Base-by-base conservation (phyloP, 2,113 vertebrate species). In the Tachysurus fulvidraco region DNA sequence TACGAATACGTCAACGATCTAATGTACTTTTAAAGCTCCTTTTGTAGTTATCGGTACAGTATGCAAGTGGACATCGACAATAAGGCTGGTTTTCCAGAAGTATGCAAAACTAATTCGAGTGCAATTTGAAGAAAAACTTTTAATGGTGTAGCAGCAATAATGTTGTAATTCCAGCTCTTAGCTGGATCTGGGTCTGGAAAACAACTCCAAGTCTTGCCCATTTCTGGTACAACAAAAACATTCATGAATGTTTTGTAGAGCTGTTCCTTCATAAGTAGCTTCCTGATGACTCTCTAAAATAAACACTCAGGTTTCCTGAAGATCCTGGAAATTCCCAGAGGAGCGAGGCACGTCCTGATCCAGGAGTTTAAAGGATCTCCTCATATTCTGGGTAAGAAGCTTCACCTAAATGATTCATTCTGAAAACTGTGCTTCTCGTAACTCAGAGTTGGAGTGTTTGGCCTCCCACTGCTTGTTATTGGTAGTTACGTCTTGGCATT, bases 291-390 rank as follows among this genome's bases (percentile, higher is more conserved):
- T 83, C 69, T 85, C 59, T 73, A 44, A 59, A 84, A 73, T 54
- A 23, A 23, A 90, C 50, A 30, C 25, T 77, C 85, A 99, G 98
- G 97, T 74, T 96, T 97, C 82, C 88, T 99, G 87, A 98, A 97
- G 94, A 99, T 99, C 94, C 96, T 99, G 91, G 98, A 99, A 93
- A 98, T 99, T 88, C 98, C 98, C 4, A 92, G 94, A 89, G 97
- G 97, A 91, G 97, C 98, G 0, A 94, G 97, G 77, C 98, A 98
- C 87, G 94, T 99, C 74, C 94, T 97, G 81, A 95, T 99, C 91
- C 96, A 97, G 86, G 98, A 99, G 92, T 95, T 95, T 30, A 97
- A 95, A 17, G 89, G 94, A 65, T 95, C 95, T 1, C 90, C 93
- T 85, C 97, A 99, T 88, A 93, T 96, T 90, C 94, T 99, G 0